Conservation (phyloP, 2,113 vertebrate species). For the Empidonax alnorum region DNA sequence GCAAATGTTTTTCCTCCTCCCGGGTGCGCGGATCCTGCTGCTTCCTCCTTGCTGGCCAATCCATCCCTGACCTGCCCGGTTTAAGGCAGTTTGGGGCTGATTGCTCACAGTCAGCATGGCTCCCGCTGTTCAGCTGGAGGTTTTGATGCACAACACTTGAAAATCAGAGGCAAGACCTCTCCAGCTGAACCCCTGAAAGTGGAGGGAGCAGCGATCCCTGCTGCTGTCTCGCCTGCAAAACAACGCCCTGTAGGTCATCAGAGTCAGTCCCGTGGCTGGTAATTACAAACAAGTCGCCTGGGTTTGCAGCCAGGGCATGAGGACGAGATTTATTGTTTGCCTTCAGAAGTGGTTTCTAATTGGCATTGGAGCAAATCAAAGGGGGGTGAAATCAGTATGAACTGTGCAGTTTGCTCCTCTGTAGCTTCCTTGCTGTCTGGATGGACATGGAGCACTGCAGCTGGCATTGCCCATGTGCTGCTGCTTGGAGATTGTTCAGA, state of each 20-base stretch:
- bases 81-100: slow-evolving; percentile 4
- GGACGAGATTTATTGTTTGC: not conserved
- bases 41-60: not conserved
- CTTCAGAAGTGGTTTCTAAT: not conserved
- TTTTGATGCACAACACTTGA: not conserved
- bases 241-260: not conserved
- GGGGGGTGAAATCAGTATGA: not conserved
- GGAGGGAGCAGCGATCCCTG: not conserved
- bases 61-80: not conserved
- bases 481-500: not conserved
- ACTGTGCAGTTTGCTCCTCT: not conserved
- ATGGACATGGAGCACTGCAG: not conserved
- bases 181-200: not conserved
- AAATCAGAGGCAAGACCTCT: not conserved
- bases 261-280: accelerated
- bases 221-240: not conserved
- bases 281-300: accelerated
- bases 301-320: accelerated
- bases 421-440: not conserved
- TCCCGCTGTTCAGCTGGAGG: not conserved
- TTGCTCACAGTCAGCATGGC: not conserved
- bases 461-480: not conserved
- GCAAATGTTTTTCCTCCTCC: not conserved
- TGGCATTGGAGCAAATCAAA: not conserved
- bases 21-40: not conserved